These are phyloP conservation scores for Dendrolimus pini DNA, from an alignment of 2,888 invertebrate species.

Conservation along the genomic window DNA sequence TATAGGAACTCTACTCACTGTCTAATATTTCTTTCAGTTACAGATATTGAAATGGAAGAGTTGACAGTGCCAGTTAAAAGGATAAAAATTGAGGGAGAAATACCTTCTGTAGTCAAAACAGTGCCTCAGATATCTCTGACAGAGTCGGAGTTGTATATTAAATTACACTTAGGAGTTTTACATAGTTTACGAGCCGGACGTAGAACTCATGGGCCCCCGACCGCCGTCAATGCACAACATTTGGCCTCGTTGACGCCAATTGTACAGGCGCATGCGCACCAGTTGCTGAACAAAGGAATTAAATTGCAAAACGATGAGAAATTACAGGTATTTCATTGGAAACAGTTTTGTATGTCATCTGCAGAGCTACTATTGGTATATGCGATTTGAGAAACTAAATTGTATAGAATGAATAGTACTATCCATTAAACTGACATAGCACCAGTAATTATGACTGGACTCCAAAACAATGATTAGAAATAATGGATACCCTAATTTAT, in stretches of 20 bases:
- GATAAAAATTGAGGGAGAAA: conserved; percentile 56
- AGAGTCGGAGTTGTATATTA: conserved; percentile 74
- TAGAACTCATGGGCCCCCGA: conserved; percentile 66
- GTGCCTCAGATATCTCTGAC: conserved; percentile 31
- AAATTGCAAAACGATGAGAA: conserved; percentile 52
- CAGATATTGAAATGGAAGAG: conserved; percentile 58
- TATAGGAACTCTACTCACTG: too few species aligned
- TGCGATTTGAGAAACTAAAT: too few species aligned
- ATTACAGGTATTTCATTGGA: conserved; percentile 42
- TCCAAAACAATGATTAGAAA: too few species aligned
- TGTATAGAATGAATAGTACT: too few species aligned
- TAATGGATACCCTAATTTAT: too few species aligned
- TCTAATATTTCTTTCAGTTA: conserved; percentile 4
- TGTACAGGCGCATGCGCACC: conserved; percentile 58
- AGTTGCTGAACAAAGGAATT: conserved; percentile 41
- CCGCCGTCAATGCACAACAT: conserved; percentile 80
- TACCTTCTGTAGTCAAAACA: conserved; percentile 33
- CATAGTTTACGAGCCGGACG: conserved; percentile 78
- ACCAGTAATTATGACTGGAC: too few species aligned
- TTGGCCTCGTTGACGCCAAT: conserved; percentile 67
- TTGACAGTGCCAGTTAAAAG: conserved; percentile 46
- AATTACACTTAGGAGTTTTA: conserved; percentile 81
- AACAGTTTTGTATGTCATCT: not conserved
- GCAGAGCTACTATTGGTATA: too few species aligned
- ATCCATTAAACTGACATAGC: too few species aligned